A percentile compares a stretch with the other conserved stretches of the same genome.
phyloP scores from a whole-genome alignment of 2,113 vertebrate species.

The Lipotes vexillifer region DNA sequence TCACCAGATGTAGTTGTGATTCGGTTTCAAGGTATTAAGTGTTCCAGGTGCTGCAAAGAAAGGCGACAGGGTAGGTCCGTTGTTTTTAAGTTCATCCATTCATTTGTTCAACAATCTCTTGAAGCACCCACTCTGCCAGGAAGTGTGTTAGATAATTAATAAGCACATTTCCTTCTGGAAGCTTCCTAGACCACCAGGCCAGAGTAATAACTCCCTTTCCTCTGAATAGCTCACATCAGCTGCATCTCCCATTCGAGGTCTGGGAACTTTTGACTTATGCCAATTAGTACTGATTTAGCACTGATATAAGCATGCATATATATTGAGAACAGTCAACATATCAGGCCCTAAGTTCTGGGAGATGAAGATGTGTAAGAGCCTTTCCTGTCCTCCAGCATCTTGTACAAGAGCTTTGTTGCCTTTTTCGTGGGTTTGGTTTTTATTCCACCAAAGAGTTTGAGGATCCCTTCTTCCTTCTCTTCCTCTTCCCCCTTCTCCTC shows the following conservation, averaged over 20 bases:
- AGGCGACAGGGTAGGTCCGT: background rate
- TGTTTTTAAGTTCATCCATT: background rate
- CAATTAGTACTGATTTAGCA: background rate
- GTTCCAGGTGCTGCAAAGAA: background rate
- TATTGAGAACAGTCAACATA: background rate
- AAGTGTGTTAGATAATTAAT: background rate
- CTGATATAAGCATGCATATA: background rate
- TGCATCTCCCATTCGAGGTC: background rate
- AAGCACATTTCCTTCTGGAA: background rate
- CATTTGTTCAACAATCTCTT: background rate
- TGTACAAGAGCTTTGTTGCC: background rate
- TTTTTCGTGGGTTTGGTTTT: background rate
- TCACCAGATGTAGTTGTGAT: background rate
- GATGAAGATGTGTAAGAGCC: no score
- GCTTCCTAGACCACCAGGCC: background rate
- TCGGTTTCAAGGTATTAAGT: background rate
- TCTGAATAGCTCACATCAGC: accelerated
- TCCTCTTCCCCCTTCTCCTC: background rate
- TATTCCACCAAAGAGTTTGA: background rate
- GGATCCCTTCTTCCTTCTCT: background rate
- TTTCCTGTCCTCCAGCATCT: background rate
- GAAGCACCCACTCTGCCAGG: background rate
- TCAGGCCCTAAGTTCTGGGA: background rate
- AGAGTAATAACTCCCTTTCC: background rate
- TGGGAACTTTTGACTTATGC: background rate